Evolutionary conservation across 2,113 vertebrate genomes (phyloP).

Genomic region (Stegastes partitus): DNA sequence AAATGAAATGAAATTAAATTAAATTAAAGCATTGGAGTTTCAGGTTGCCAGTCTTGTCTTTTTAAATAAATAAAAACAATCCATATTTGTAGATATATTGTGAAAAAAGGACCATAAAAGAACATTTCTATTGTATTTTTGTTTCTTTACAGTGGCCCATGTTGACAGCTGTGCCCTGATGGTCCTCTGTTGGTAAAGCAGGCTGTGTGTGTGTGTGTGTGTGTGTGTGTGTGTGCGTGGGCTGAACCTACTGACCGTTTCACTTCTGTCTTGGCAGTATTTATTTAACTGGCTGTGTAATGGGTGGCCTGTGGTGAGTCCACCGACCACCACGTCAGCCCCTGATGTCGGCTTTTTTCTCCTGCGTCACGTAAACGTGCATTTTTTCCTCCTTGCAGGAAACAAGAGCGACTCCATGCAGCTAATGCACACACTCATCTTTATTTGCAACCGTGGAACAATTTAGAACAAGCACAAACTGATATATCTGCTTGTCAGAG

Average conservation of each 20-base stretch:
- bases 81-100: too few relatives aligned
- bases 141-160: too few relatives aligned
- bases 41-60: too few relatives aligned
- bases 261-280: slow-evolving; percentile 10
- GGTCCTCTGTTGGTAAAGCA: too few relatives aligned
- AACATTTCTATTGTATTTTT: too few relatives aligned
- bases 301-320: slow-evolving; percentile 8
- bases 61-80: too few relatives aligned
- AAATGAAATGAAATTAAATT: too few relatives aligned
- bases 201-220: neutral
- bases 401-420: slow-evolving; percentile 32
- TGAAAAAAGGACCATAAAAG: too few relatives aligned
- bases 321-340: slow-evolving; percentile 7
- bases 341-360: slow-evolving; percentile 22
- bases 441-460: neutral
- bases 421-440: neutral
- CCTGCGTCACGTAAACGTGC: slow-evolving; percentile 39
- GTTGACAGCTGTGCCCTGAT: too few relatives aligned
- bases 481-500: neutral
- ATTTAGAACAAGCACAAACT: slow-evolving; percentile 12
- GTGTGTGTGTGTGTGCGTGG: neutral
- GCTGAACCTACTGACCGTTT: neutral
- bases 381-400: slow-evolving; percentile 4
- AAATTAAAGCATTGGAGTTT: too few relatives aligned
- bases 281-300: slow-evolving; percentile 7